phyloP scores from a whole-genome alignment of 1,140 invertebrate species.

The Trypoxylus dichotomus region DNA sequence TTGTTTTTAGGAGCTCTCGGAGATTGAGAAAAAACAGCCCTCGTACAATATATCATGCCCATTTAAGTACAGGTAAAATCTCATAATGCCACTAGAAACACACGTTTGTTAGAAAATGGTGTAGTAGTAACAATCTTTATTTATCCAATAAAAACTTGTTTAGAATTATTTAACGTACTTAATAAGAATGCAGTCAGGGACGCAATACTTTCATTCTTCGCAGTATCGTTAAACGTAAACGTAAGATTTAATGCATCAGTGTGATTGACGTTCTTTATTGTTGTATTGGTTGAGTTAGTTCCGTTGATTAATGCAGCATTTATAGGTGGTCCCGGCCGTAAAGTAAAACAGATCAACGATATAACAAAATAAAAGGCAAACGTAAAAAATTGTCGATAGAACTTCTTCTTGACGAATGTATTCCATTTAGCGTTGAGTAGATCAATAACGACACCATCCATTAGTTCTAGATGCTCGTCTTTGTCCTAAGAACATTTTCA shows the following conservation, averaged over 20 bases:
- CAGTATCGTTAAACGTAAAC: conserved; percentile 27
- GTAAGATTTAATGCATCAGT: conserved; percentile 4
- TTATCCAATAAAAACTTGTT: not conserved
- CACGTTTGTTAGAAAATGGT: no score
- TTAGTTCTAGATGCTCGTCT: conserved; percentile 90
- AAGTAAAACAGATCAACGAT: conserved; percentile 82
- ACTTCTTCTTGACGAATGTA: conserved; percentile 93
- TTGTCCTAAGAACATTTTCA: conserved; percentile 69
- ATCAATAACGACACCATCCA: conserved; percentile 94
- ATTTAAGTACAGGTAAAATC: no score
- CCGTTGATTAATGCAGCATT: conserved; percentile 21
- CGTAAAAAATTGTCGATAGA: conserved; percentile 88
- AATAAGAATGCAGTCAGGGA: not conserved
- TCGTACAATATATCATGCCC: no score
- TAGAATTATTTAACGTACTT: not conserved
- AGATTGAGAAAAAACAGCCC: no score
- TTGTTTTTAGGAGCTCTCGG: no score
- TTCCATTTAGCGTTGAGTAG: conserved; percentile 97
- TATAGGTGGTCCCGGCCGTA: conserved; percentile 73
- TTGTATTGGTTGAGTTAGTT: conserved; percentile 30
- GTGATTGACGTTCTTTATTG: not conserved
- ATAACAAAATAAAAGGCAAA: conserved; percentile 89
- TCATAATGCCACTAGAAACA: no score
- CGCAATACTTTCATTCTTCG: not conserved
- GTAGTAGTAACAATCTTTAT: no score